phyloP scores from a whole-genome alignment of 2,113 vertebrate species.

The Sitta europaea region DNA sequence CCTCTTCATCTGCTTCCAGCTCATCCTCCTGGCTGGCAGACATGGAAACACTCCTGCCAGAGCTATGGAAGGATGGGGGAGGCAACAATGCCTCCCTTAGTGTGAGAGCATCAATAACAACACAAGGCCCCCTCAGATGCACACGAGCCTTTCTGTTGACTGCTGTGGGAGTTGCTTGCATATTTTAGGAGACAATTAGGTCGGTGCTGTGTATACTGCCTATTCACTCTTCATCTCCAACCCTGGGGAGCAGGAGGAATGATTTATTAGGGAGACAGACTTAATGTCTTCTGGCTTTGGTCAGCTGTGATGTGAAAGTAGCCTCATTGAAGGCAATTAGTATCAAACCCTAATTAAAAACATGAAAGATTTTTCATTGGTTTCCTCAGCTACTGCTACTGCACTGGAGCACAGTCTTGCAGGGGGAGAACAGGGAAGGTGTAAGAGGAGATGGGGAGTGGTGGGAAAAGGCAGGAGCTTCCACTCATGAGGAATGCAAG shows the following conservation, averaged over 20 bases:
- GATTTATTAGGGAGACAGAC: slow-evolving; percentile 24
- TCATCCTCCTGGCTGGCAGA: neutral
- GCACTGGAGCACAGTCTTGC: neutral
- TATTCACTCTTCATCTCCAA: slow-evolving; percentile 10
- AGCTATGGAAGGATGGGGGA: neutral
- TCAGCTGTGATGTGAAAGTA: slow-evolving; percentile 50
- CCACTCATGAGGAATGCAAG: neutral
- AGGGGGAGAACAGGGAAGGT: neutral
- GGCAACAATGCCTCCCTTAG: neutral
- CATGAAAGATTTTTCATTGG: neutral
- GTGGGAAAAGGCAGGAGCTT: neutral
- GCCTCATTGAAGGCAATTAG: slow-evolving; percentile 8
- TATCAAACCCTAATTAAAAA: neutral
- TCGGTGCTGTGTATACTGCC: neutral
- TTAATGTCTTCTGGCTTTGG: slow-evolving; percentile 20
- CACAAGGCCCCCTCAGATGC: neutral
- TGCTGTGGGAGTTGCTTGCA: slow-evolving; percentile 45
- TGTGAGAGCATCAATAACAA: slow-evolving; percentile 6
- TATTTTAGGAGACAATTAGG: slow-evolving; percentile 43
- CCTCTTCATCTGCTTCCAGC: neutral
- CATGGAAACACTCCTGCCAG: neutral
- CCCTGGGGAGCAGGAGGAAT: neutral
- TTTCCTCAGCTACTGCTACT: neutral
- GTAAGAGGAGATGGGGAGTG: neutral
- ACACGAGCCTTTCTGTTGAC: neutral